Evolutionary conservation across 53 echinoderm and acorn worm species (phyloP).

Genomic region (Pentamera pediparva): DNA sequence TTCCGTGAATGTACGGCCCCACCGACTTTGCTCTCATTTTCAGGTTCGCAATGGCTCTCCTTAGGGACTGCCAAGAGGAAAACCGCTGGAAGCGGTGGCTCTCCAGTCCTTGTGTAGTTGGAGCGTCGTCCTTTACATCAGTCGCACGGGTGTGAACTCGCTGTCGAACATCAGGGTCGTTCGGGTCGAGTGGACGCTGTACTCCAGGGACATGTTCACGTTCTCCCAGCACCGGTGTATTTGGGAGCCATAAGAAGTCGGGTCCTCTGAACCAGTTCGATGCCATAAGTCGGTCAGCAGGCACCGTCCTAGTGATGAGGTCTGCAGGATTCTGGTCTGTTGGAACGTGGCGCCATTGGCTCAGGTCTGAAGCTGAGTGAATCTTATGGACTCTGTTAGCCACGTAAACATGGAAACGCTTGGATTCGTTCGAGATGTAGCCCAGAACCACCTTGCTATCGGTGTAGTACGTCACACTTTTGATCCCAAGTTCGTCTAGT

Average conservation of each 20-base stretch:
- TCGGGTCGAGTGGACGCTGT: not conserved
- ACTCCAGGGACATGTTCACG: not conserved
- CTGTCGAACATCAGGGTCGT: constrained; percentile 40
- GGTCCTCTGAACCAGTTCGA: constrained; percentile 46
- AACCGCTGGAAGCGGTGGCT: constrained; percentile 35
- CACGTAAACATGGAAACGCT: constrained; percentile 53
- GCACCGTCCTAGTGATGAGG: constrained; percentile 29
- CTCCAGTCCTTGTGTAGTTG: not conserved
- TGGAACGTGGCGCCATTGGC: constrained; percentile 45
- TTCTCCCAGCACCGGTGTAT: not conserved
- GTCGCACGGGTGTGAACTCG: not conserved
- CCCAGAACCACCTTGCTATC: constrained; percentile 50
- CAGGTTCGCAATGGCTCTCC: constrained; percentile 35
- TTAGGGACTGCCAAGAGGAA: constrained; percentile 33
- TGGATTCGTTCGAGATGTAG: constrained; percentile 45
- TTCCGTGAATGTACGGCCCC: not conserved
- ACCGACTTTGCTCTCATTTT: not conserved
- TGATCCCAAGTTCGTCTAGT: not conserved
- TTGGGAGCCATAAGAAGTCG: constrained; percentile 31
- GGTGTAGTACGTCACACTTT: constrained; percentile 3
- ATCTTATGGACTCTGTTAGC: constrained; percentile 51
- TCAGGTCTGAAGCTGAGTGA: constrained; percentile 27
- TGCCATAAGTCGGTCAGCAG: constrained; percentile 17
- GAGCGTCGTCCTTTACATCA: not conserved
- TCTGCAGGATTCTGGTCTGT: constrained; percentile 47